These are phyloP conservation scores for Bagarius yarrelli DNA, from an alignment of 2,113 vertebrate genomes.

Conservation along the genomic window DNA sequence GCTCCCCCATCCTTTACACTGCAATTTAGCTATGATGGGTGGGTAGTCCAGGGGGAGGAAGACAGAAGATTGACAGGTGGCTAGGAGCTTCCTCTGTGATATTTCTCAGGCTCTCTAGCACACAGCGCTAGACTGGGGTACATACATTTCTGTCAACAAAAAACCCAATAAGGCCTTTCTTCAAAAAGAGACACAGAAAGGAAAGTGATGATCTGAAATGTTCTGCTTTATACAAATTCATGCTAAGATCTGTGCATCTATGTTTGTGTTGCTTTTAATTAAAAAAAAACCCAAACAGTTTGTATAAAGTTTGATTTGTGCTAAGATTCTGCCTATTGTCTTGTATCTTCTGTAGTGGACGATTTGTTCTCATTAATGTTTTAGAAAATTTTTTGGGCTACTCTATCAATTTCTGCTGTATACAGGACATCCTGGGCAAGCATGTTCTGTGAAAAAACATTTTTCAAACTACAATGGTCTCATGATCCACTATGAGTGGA, in stretches of 20 bases:
- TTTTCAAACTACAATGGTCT: too few species aligned
- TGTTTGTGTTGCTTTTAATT: slow-evolving; percentile 21
- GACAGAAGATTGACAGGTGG: slow-evolving; percentile 51
- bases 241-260: neutral
- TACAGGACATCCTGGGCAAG: too few species aligned
- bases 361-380: too few species aligned
- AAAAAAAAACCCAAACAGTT: slow-evolving; percentile 5
- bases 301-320: neutral
- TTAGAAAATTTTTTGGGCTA: too few species aligned
- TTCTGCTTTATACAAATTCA: slow-evolving; percentile 19
- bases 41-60: slow-evolving; percentile 31
- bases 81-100: slow-evolving; percentile 48
- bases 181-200: slow-evolving; percentile 34
- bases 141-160: slow-evolving; percentile 12
- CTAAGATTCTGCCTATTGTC: too few species aligned
- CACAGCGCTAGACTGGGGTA: slow-evolving; percentile 21
- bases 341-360: too few species aligned
- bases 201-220: slow-evolving; percentile 29
- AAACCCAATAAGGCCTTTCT: slow-evolving; percentile 10
- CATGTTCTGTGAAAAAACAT: too few species aligned
- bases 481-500: too few species aligned
- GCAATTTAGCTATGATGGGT: slow-evolving; percentile 54
- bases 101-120: slow-evolving; percentile 38
- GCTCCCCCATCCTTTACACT: slow-evolving; percentile 38
- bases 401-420: too few species aligned